These are phyloP conservation scores for Drosophila subpulchrella DNA, from an alignment of 1,140 invertebrate species.

Conservation along the genomic window DNA sequence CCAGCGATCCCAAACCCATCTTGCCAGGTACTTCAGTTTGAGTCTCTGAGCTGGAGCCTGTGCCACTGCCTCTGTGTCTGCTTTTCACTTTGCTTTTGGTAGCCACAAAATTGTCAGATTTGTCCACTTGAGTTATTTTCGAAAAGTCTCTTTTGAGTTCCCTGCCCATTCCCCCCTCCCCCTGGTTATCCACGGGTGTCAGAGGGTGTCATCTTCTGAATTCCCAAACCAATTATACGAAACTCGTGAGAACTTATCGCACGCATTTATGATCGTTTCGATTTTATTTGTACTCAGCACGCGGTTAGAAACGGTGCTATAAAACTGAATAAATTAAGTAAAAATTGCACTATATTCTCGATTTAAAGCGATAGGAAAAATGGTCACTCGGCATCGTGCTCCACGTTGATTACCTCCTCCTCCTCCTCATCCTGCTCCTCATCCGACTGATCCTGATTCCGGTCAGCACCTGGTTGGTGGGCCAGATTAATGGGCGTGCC, in stretches of 20 bases:
- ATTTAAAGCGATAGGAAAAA: conserved; percentile 68
- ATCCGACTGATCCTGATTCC: background rate
- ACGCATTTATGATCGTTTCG: conserved; percentile 42
- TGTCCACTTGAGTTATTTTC: conserved; percentile 82
- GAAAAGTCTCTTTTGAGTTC: conserved; percentile 53
- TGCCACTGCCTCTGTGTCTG: conserved; percentile 36
- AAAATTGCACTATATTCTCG: conserved; percentile 76
- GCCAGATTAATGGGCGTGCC: conserved; percentile 28
- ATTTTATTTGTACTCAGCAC: conserved; percentile 77
- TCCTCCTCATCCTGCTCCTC: conserved; percentile 46
- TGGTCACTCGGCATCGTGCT: conserved; percentile 86
- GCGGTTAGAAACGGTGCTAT: conserved; percentile 34
- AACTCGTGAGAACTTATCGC: conserved; percentile 74
- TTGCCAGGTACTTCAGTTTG: conserved; percentile 56
- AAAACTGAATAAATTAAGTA: conserved; percentile 72
- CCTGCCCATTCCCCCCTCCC: background rate
- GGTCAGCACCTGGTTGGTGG: background rate
- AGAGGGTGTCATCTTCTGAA: conserved; percentile 67
- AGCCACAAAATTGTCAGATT: conserved; percentile 83
- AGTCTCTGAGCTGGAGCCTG: conserved; percentile 21
- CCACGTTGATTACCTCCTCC: conserved; percentile 91
- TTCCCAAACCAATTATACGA: conserved; percentile 77
- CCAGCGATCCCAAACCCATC: conserved; percentile 6
- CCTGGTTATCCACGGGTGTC: conserved; percentile 7
- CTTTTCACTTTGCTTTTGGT: conserved; percentile 64